Evolutionary conservation across 1,140 invertebrate species (phyloP).

Genomic region (Gonatopus flavifemur): DNA sequence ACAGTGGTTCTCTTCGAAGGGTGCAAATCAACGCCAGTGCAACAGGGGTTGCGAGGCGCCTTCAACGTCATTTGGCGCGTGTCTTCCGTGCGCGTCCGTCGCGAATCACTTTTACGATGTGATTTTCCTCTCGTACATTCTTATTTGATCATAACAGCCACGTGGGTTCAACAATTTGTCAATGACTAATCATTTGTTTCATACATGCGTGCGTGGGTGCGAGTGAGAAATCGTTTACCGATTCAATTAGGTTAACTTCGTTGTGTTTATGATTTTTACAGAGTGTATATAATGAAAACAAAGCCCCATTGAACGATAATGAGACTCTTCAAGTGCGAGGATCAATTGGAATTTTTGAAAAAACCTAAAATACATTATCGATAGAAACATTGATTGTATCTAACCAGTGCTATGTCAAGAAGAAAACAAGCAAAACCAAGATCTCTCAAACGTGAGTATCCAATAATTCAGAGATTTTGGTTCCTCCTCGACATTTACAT

Average conservation of each 20-base stretch:
- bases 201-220: no score
- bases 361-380: conserved; percentile 3
- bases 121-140: conserved; percentile 5
- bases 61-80: conserved; percentile 48
- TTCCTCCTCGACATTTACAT: no score
- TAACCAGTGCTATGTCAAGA: conserved; percentile 52
- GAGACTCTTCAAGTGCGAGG: background rate
- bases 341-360: conserved; percentile 5
- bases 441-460: conserved; percentile 57
- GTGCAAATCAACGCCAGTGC: conserved; percentile 18
- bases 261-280: conserved; percentile 1
- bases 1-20: conserved; percentile 27
- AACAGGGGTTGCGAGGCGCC: conserved; percentile 13
- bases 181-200: no score
- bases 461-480: background rate
- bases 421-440: conserved; percentile 60
- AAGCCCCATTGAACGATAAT: conserved; percentile 11
- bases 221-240: background rate
- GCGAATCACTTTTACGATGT: conserved; percentile 8
- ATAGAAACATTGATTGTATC: conserved; percentile 9
- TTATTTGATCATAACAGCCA: conserved; percentile 16
- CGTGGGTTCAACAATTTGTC: conserved; percentile 34
- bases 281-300: background rate
- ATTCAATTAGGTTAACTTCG: background rate
- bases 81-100: conserved; percentile 40